Conservation (phyloP, 2,797 vertebrate species). For the Meriones psammophilus region DNA sequence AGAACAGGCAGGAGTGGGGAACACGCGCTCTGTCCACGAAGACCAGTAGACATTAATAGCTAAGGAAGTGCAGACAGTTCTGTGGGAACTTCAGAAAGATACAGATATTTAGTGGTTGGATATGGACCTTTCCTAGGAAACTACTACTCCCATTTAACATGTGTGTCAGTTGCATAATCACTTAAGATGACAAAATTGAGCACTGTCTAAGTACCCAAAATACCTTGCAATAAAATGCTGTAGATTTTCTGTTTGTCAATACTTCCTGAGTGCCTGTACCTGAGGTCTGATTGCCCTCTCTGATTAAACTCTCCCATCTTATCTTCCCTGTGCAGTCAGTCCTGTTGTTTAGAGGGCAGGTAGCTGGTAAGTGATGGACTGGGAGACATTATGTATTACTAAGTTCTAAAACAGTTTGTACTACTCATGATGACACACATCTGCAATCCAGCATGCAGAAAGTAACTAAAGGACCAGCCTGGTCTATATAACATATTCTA, state of each 20-base stretch:
- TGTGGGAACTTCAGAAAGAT: not conserved
- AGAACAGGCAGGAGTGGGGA: not conserved
- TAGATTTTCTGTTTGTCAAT: not conserved
- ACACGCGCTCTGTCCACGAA: not conserved
- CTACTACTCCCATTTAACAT: not conserved
- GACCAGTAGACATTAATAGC: not conserved
- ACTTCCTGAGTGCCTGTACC: not conserved
- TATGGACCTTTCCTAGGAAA: not conserved
- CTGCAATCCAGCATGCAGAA: not conserved
- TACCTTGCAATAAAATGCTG: slow-evolving; percentile 15
- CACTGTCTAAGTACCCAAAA: slow-evolving; percentile 10
- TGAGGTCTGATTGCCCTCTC: not conserved
- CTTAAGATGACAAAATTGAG: slow-evolving; percentile 19
- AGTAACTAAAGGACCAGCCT: not conserved
- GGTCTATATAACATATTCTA: not conserved
- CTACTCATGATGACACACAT: not conserved
- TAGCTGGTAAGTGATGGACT: not conserved
- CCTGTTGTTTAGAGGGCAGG: not conserved
- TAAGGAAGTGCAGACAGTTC: not conserved
- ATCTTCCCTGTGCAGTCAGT: not conserved
- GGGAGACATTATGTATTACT: not conserved
- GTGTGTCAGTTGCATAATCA: not conserved
- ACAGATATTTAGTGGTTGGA: not conserved
- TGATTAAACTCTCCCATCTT: not conserved
- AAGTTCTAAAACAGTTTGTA: slow-evolving; percentile 21